Base-by-base conservation (phyloP, 1,140 invertebrate species). In the Drosophila navojoa region DNA sequence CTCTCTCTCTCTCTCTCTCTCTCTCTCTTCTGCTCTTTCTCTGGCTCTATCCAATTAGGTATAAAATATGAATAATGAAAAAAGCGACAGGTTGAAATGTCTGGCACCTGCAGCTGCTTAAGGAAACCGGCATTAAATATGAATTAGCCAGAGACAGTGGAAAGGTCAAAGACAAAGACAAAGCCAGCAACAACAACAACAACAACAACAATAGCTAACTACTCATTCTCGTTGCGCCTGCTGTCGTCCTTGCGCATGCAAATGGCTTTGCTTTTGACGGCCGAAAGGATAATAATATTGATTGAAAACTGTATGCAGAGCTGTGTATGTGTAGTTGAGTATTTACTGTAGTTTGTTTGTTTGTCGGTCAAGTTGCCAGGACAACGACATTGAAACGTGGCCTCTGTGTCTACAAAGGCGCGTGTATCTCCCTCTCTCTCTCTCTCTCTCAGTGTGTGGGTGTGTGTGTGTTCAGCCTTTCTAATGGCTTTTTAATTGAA, bases 401-500 rank as follows among this genome's bases (percentile, higher is more conserved):
- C 68, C 71, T 59, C 55, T 68, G 70, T 50, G 45, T 29, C 42
- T 32, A 32, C 32, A 32, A 32, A 44, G 42, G 13, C 42, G 15
- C 13, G 9, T 6, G 13, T n/a, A n/a, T 15, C 40, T 13, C 13
- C 6, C 40, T 40, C 13, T n/a, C 38, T 22, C 19, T 22, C 19
- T 22, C 19, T 22, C 19, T 19, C 19, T 19, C 38, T 15, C 2
- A 2, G 19, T 42, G 6, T 5, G 3, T 66, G 19, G 53, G n/a
- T 61, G 16, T 25, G 2, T 47, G 19, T 63, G 22, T 42, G 38
- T 44, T 25, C 44, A 27, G 22, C 22, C 35, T 35, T 79, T 85
- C 71, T 86, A 86, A 86, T 86, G 81, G 63, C 75, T 78, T 86
- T 86, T 86, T 86, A 86, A 86, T 86, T 86, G 77, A 86, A 86